Conservation (phyloP, 2,797 vertebrate species). For the Danio aesculapii region DNA sequence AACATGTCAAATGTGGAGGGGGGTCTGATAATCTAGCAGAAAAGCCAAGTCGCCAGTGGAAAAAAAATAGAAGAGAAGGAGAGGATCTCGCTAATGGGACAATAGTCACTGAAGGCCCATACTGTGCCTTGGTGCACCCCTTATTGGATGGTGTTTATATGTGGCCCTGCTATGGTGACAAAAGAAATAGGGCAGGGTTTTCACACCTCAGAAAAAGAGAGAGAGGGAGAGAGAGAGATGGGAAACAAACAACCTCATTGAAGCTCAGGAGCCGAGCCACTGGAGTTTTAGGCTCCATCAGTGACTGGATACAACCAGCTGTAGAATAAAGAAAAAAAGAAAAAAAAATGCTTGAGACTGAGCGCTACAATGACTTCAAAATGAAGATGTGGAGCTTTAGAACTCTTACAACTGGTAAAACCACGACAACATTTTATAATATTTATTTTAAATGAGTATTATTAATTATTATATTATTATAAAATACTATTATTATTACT, state of each 20-base stretch:
- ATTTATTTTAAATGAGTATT: background rate
- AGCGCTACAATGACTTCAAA: background rate
- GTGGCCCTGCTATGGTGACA: conserved; percentile 42
- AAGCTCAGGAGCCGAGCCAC: background rate
- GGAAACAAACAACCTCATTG: conserved; percentile 31
- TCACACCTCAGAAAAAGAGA: conserved; percentile 34
- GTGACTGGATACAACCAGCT: background rate
- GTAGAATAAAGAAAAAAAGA: background rate
- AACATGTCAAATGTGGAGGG: background rate
- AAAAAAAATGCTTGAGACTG: too few relatives aligned
- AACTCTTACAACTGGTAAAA: background rate
- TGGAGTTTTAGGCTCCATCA: conserved; percentile 10
- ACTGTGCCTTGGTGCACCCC: conserved; percentile 21
- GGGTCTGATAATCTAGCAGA: background rate
- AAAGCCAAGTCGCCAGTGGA: background rate
- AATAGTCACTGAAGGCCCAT: conserved; percentile 24
- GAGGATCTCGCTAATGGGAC: conserved; percentile 1
- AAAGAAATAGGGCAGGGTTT: conserved; percentile 37
- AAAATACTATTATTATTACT: too few relatives aligned
- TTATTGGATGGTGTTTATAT: conserved; percentile 50
- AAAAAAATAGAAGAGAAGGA: conserved; percentile 1
- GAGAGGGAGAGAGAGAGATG: background rate
- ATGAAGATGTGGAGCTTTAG: background rate
- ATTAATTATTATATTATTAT: too few relatives aligned
- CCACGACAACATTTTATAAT: background rate